Evolutionary conservation across 2,113 vertebrate species (phyloP).

Genomic region (Colaptes auratus): DNA sequence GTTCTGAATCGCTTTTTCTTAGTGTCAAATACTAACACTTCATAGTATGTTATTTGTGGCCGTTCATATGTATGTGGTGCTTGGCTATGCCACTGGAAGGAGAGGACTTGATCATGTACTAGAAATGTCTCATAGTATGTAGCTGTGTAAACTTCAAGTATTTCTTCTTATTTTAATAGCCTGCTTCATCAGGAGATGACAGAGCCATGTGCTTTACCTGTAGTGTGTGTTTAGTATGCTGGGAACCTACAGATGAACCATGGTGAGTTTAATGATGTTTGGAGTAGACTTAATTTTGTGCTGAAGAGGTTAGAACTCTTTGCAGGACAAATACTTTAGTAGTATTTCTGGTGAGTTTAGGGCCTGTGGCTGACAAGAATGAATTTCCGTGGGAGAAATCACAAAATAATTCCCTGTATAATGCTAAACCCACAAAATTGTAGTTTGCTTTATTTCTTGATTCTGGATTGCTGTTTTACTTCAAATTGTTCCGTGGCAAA

Average conservation of each 20-base stretch:
- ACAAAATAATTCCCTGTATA: not conserved
- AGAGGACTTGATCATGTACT: not conserved
- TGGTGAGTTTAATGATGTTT: slow-evolving; percentile 81
- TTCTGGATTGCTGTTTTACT: not conserved
- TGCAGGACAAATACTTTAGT: fast-evolving
- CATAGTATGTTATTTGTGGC: not conserved
- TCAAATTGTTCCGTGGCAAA: not conserved
- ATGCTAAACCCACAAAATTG: not conserved
- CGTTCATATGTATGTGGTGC: not conserved
- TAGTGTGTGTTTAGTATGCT: slow-evolving; percentile 98
- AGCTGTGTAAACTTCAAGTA: not conserved
- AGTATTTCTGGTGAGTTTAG: not conserved
- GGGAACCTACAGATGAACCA: slow-evolving; percentile 98
- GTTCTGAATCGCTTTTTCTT: not conserved
- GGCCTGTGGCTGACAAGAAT: not conserved
- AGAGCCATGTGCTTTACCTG: slow-evolving; percentile 99
- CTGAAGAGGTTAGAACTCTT: not conserved
- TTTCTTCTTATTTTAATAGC: slow-evolving; percentile 73
- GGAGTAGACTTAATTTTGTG: not conserved
- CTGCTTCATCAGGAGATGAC: slow-evolving; percentile 96
- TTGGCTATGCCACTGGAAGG: not conserved
- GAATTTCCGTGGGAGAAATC: not conserved
- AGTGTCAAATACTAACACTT: not conserved
- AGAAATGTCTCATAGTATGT: not conserved
- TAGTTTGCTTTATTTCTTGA: not conserved